Evolutionary conservation across 37 sponge, comb jelly and placozoan species (phyloP).

Genomic region (Spongilla lacustris): DNA sequence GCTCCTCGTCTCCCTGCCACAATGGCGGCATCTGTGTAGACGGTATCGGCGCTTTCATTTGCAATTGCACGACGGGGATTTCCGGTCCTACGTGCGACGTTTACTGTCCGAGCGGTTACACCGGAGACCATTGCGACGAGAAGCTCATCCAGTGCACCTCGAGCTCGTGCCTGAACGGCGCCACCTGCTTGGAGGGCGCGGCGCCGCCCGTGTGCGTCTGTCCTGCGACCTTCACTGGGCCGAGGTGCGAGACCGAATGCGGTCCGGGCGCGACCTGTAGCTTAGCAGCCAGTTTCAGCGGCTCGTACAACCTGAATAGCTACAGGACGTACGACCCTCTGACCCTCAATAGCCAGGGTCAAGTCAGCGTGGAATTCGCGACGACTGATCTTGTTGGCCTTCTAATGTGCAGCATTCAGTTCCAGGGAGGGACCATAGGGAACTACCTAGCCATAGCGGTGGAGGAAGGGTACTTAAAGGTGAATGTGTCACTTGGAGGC

Average conservation of each 20-base stretch:
- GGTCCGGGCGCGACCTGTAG: not conserved
- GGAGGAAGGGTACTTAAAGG: slow-evolving; percentile 30
- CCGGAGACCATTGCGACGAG: slow-evolving; percentile 45
- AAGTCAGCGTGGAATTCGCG: slow-evolving; percentile 42
- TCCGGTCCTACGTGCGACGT: slow-evolving; percentile 17
- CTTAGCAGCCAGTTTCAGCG: slow-evolving; percentile 50
- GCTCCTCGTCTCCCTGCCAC: slow-evolving; percentile 30
- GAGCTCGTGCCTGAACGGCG: slow-evolving; percentile 45
- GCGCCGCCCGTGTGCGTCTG: slow-evolving; percentile 34
- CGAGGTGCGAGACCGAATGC: slow-evolving; percentile 32
- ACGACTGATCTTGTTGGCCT: slow-evolving; percentile 40
- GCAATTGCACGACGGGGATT: slow-evolving; percentile 4
- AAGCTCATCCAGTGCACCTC: slow-evolving; percentile 26
- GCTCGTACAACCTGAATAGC: slow-evolving; percentile 7
- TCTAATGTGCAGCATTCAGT: slow-evolving; percentile 53
- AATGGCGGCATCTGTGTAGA: slow-evolving; percentile 64
- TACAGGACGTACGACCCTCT: slow-evolving; percentile 56
- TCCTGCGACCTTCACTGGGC: slow-evolving; percentile 28
- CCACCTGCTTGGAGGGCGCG: slow-evolving; percentile 19
- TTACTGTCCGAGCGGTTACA: slow-evolving; percentile 36
- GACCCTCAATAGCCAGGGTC: slow-evolving; percentile 19
- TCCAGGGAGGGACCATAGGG: slow-evolving; percentile 23
- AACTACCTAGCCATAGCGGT: slow-evolving; percentile 57
- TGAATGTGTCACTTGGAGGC: slow-evolving; percentile 47
- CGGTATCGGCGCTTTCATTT: slow-evolving; percentile 3